phyloP scores from a whole-genome alignment of 1,140 invertebrate species.

The Gonatopus flavifemur region DNA sequence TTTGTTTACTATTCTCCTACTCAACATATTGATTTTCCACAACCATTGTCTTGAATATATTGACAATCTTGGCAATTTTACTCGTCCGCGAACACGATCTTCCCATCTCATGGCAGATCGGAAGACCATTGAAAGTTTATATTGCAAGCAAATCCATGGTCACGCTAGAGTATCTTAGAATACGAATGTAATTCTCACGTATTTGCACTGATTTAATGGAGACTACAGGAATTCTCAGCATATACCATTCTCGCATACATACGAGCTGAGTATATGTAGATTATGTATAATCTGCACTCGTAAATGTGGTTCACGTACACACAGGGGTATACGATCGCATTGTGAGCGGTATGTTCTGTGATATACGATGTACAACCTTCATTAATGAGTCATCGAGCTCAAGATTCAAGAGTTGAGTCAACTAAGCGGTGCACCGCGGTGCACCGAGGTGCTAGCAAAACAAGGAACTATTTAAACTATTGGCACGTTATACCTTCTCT shows the following conservation, averaged over 20 bases:
- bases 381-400: slow-evolving; percentile 40
- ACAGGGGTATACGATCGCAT: too few relatives aligned
- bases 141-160: too few relatives aligned
- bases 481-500: slow-evolving; percentile 2
- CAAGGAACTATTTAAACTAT: slow-evolving; percentile 7
- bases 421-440: slow-evolving; percentile 3
- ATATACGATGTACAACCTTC: slow-evolving; percentile 32
- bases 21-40: too few relatives aligned
- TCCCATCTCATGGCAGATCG: too few relatives aligned
- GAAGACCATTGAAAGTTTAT: too few relatives aligned
- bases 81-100: too few relatives aligned
- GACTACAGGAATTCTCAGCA: too few relatives aligned
- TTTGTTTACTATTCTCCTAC: too few relatives aligned
- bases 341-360: slow-evolving; percentile 25
- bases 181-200: slow-evolving; percentile 2
- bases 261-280: background rate
- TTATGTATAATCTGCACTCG: slow-evolving; percentile 8
- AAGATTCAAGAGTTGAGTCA: slow-evolving; percentile 12
- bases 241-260: background rate
- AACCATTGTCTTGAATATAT: too few relatives aligned
- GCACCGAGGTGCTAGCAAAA: slow-evolving; percentile 4
- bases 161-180: background rate
- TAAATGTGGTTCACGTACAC: too few relatives aligned
- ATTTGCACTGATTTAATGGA: slow-evolving; percentile 10
- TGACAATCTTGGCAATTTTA: too few relatives aligned